Conservation (phyloP, 2,113 vertebrate species). For the Benitochromis conjunctus region DNA sequence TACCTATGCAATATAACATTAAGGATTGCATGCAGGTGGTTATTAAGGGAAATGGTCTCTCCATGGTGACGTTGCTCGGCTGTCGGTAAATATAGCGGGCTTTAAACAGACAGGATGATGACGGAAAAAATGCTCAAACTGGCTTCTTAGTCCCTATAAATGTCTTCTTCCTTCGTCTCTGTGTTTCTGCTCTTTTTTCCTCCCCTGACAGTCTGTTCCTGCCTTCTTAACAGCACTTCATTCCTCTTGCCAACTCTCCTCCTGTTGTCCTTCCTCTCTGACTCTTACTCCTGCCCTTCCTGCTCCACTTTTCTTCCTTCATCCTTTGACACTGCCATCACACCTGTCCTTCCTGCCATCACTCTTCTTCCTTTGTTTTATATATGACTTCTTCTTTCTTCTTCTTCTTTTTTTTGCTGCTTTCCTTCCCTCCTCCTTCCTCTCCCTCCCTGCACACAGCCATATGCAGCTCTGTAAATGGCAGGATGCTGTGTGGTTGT, state of each 20-base stretch:
- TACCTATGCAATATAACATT: not conserved
- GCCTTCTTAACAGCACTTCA: not conserved
- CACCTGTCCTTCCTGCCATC: not conserved
- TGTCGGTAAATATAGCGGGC: constrained; percentile 9
- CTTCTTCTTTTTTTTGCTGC: not conserved
- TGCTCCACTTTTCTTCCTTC: not conserved
- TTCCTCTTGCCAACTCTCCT: not conserved
- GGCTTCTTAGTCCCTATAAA: not conserved
- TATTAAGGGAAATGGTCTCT: constrained; percentile 11
- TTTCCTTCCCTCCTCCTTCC: not conserved
- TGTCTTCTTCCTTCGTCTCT: not conserved
- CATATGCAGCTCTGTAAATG: constrained; percentile 29
- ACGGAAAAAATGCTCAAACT: constrained; percentile 10
- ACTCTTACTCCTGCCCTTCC: not conserved
- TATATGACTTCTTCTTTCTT: not conserved
- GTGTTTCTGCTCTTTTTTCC: not conserved
- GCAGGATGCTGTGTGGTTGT: constrained; percentile 48
- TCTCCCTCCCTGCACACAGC: constrained; percentile 12
- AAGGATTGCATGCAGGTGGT: not conserved
- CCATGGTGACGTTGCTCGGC: not conserved
- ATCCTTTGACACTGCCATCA: not conserved
- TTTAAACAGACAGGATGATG: not conserved
- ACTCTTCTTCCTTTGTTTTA: not conserved
- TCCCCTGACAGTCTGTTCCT: not conserved
- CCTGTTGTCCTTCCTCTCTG: not conserved